A percentile compares a stretch with the other conserved stretches of the same genome.
Conservation (phyloP, 2,888 invertebrate species). For the Ochropacha duplaris region DNA sequence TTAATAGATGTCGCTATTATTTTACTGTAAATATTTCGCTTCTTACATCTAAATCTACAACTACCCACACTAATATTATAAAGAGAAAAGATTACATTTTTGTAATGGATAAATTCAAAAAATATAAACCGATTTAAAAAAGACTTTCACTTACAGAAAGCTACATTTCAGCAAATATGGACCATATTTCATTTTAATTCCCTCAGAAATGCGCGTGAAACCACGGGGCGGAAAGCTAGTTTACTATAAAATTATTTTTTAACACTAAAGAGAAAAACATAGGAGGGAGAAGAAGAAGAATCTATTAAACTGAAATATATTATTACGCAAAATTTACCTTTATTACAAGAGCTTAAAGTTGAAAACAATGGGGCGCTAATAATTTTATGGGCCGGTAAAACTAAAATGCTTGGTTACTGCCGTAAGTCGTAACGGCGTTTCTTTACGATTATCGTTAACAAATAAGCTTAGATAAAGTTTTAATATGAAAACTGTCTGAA, state of each 20-base stretch:
- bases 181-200: too few relatives aligned
- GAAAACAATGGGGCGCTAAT: constrained; percentile 6
- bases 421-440: not conserved
- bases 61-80: too few relatives aligned
- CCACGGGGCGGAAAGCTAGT: too few relatives aligned
- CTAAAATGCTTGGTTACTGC: not conserved
- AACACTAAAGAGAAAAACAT: not conserved
- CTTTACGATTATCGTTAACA: constrained; percentile 21
- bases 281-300: not conserved
- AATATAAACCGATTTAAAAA: too few relatives aligned
- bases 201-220: too few relatives aligned
- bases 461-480: constrained; percentile 28
- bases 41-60: too few relatives aligned
- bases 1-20: too few relatives aligned
- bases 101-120: too few relatives aligned
- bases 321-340: not conserved
- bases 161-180: too few relatives aligned
- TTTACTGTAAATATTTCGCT: too few relatives aligned
- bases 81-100: too few relatives aligned
- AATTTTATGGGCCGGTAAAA: constrained; percentile 3
- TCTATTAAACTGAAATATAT: not conserved
- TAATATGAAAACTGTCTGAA: constrained; percentile 32
- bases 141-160: too few relatives aligned
- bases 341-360: constrained; percentile 3
- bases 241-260: not conserved